A percentile compares a stretch with the other conserved stretches of the same genome.
Evolutionary conservation across 1,140 invertebrate species (phyloP).

Genomic region (Brachionus manjavacas): DNA sequence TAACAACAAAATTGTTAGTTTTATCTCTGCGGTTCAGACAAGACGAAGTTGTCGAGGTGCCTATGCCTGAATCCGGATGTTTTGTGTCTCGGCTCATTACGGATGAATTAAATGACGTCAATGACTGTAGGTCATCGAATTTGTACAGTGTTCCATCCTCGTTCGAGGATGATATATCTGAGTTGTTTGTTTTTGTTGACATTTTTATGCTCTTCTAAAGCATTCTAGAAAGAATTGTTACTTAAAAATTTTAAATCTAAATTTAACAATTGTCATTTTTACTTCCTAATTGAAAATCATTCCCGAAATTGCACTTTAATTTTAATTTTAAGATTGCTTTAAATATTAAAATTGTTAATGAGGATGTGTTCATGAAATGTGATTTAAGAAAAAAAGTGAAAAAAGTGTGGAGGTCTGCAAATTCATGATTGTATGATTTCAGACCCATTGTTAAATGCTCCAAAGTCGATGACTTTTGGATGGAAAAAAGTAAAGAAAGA

Average conservation of each 20-base stretch:
- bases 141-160: slow-evolving; percentile 17
- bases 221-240: not conserved
- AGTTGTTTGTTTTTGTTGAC: slow-evolving; percentile 12
- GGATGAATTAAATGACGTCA: slow-evolving; percentile 18
- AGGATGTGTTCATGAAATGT: not conserved
- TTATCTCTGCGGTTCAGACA: not conserved
- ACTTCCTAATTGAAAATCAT: not conserved
- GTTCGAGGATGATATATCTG: not conserved
- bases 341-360: not conserved
- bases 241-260: not conserved
- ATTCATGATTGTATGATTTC: not conserved
- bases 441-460: not conserved
- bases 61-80: slow-evolving; percentile 6
- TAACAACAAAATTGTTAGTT: not conserved
- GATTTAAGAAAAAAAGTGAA: not conserved
- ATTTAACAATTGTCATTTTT: not conserved
- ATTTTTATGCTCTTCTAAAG: not conserved
- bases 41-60: not conserved
- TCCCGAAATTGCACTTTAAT: not conserved
- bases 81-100: slow-evolving; percentile 2
- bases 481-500: not conserved
- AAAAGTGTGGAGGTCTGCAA: not conserved
- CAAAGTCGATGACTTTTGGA: not conserved
- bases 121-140: not conserved
- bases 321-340: too few relatives aligned